phyloP scores from a whole-genome alignment of 2,113 vertebrate species.

The Sapayoa aenigma region DNA sequence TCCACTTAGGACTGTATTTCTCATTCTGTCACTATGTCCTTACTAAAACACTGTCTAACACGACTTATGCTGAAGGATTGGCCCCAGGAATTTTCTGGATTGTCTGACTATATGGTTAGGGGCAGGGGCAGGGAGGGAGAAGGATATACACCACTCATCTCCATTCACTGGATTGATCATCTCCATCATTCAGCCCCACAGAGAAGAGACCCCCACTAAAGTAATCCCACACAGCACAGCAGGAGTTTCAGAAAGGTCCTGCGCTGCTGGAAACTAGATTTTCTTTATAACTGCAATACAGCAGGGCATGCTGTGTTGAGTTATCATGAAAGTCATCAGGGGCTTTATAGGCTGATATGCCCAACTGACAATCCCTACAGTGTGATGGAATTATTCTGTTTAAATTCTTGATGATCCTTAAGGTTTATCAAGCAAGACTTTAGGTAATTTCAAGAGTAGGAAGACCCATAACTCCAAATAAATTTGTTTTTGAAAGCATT shows the following conservation, averaged over 20 bases:
- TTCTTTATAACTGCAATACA: background rate
- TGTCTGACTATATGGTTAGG: background rate
- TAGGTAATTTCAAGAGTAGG: background rate
- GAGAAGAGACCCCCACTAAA: background rate
- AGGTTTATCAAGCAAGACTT: background rate
- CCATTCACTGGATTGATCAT: background rate
- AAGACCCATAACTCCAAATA: background rate
- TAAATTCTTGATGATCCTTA: background rate
- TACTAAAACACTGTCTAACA: background rate
- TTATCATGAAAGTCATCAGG: background rate
- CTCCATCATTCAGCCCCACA: accelerated
- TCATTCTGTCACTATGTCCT: background rate
- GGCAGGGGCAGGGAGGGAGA: no score
- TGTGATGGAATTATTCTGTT: background rate
- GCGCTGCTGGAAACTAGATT: background rate
- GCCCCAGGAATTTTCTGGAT: background rate
- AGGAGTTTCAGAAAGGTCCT: background rate
- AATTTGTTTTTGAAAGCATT: background rate
- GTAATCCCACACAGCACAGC: background rate
- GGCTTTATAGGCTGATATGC: background rate
- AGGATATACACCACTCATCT: background rate
- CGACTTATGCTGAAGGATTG: background rate
- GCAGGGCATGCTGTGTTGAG: background rate
- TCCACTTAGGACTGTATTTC: background rate
- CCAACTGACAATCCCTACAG: background rate